Conservation (phyloP, 2,797 vertebrate species). For the Cryptoprocta ferox region DNA sequence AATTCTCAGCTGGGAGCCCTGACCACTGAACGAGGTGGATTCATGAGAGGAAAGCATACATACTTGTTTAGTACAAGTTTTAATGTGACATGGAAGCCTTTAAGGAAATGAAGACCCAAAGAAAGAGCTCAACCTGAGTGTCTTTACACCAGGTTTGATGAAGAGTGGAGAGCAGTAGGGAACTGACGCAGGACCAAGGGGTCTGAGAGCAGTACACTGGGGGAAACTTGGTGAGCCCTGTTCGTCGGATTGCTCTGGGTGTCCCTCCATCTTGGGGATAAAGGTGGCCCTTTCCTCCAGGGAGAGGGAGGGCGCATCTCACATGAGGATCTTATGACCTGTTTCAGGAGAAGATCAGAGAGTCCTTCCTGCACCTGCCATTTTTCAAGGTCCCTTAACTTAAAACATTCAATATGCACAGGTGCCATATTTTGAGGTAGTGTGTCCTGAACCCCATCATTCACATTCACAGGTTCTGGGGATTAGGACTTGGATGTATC, state of each 20-base stretch:
- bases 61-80: neutral
- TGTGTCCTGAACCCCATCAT: neutral
- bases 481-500: neutral
- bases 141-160: neutral
- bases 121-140: neutral
- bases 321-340: neutral
- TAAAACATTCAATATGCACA: neutral
- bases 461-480: neutral
- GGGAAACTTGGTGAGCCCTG: too few species aligned
- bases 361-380: neutral
- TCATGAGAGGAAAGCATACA: neutral
- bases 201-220: neutral
- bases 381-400: neutral
- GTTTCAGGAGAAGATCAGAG: neutral
- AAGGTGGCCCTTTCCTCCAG: neutral
- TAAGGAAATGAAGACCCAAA: neutral
- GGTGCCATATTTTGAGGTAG: neutral
- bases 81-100: neutral
- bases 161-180: neutral
- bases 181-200: neutral
- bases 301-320: neutral
- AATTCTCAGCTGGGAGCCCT: neutral
- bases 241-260: accelerated
- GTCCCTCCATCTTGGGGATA: neutral
- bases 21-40: neutral